Evolutionary conservation across 2,113 vertebrate genomes (phyloP).

Genomic region (Cisticola juncidis): DNA sequence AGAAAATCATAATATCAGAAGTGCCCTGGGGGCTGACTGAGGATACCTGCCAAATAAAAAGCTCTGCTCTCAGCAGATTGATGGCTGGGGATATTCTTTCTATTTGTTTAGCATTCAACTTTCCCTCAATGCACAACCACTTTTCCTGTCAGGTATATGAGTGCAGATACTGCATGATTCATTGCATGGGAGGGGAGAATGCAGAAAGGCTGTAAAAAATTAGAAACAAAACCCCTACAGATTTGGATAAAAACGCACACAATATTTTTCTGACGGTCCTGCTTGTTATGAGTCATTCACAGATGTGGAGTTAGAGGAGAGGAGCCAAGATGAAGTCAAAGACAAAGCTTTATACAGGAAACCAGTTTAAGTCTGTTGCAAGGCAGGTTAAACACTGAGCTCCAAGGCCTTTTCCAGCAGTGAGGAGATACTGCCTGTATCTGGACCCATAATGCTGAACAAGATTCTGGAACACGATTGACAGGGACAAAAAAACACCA

Average conservation of each 20-base stretch:
- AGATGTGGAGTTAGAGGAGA: constrained; percentile 56
- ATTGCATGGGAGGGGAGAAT: neutral
- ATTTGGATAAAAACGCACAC: constrained; percentile 29
- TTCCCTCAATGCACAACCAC: neutral
- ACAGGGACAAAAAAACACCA: neutral
- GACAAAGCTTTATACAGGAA: constrained; percentile 62
- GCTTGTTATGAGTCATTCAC: constrained; percentile 62
- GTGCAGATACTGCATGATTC: neutral
- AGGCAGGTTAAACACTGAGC: constrained; percentile 10
- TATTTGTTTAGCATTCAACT: neutral
- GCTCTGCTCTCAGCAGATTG: constrained; percentile 18
- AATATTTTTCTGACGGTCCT: constrained; percentile 37
- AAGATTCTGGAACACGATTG: neutral
- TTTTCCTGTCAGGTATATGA: neutral
- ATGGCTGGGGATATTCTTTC: neutral
- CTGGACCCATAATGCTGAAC: neutral
- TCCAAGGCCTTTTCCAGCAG: neutral
- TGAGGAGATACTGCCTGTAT: neutral
- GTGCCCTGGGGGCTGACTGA: neutral
- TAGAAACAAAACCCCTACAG: neutral
- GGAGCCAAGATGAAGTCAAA: constrained; percentile 62
- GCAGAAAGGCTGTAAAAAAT: neutral
- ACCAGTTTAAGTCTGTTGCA: constrained; percentile 34
- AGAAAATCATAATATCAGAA: neutral
- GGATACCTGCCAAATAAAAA: constrained; percentile 39